Evolutionary conservation across 2,888 invertebrate species (phyloP).

Genomic region (Nipponacmea schrenckii): DNA sequence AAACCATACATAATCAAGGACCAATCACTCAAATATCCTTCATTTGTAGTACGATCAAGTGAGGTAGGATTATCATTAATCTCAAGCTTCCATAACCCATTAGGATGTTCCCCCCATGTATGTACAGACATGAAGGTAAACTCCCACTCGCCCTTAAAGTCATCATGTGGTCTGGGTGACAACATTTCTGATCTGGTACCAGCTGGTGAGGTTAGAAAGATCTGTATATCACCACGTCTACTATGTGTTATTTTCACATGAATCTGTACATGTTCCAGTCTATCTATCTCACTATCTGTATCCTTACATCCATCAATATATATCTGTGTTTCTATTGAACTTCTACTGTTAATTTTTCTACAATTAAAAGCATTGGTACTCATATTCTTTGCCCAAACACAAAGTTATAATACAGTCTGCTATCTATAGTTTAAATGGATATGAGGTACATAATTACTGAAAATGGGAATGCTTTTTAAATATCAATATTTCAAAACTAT

Average conservation of each 20-base stretch:
- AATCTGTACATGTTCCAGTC: constrained; percentile 62
- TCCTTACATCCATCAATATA: constrained; percentile 43
- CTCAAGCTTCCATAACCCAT: constrained; percentile 57
- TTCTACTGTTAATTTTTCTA: not conserved
- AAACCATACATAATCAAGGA: constrained; percentile 33
- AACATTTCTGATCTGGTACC: constrained; percentile 59
- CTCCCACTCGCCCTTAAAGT: constrained; percentile 44
- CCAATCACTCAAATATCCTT: constrained; percentile 28
- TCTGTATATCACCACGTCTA: constrained; percentile 56
- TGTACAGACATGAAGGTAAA: constrained; percentile 65
- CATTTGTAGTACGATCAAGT: constrained; percentile 4
- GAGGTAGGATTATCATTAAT: constrained; percentile 43
- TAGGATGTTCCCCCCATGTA: constrained; percentile 61
- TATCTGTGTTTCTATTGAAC: constrained; percentile 16
- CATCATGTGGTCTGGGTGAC: constrained; percentile 48
- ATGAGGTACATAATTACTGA: too few species aligned
- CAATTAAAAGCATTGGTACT: not conserved
- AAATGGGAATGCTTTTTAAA: too few species aligned
- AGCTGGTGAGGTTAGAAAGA: constrained; percentile 57
- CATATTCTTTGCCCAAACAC: too few species aligned
- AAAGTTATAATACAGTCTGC: too few species aligned
- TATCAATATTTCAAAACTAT: too few species aligned
- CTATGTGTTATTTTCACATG: constrained; percentile 42
- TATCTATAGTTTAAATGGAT: too few species aligned
- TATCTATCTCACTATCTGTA: constrained; percentile 34